Conservation (phyloP, 2,113 vertebrate species). For the mouse (Mus musculus) region GRCm39 chr2:131614501-131615000, state of each 20-base stretch:
- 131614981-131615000: slow-evolving; percentile 26
- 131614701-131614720: neutral
- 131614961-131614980: neutral
- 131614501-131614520: neutral
- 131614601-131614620: neutral
- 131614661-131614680: neutral
- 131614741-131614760: neutral
- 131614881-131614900: neutral
- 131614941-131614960: slow-evolving; percentile 11
- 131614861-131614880: slow-evolving; percentile 38
- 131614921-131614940: neutral
- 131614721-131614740: neutral
- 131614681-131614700: neutral
- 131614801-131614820: neutral
- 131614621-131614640: neutral
- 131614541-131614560: neutral
- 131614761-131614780: neutral
- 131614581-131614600: neutral
- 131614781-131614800: neutral
- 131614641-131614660: neutral
- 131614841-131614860: neutral
- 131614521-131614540: neutral
- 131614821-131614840: slow-evolving; percentile 14
- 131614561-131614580: neutral
- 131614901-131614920: neutral